Evolutionary conservation across 2,113 vertebrate genomes (phyloP), one percentile per base, ranked within the genome.

Genomic region (Malurus cyaneus): DNA sequence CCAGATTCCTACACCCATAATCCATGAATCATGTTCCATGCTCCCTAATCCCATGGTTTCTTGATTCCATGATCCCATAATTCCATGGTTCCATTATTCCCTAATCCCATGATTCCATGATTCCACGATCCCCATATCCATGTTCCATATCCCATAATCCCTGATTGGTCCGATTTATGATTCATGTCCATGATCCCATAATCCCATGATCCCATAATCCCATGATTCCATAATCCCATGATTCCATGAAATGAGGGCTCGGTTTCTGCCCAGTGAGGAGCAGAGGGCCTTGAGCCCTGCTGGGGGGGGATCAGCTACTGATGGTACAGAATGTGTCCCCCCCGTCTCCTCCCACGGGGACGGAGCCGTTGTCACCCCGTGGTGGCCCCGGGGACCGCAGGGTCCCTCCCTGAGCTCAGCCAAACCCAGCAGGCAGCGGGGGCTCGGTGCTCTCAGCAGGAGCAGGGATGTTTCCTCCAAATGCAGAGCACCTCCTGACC

Each of bases 201-300:
- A 39, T 39, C 39, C 39, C 39, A 39, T 39, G 39, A 39, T 39
- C 11, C 11, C 39, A 39, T 39, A 5, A 11, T 39, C 14, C 21
- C 49, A 15, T 2, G 11, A 49, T 14, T 20, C 49, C 0, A 0
- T 13, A 26, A 44, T 71, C 41, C 84, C 28, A 2, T 12, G 8
- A 36, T 18, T n/a, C 32, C 19, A 18, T 2, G 14, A 61, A 69
- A 36, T 2, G 0, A 0, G 0, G 13, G 24, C n/a, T 49, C 32
- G 11, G 14, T 16, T 28, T 16, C 19, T 32, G 29, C 4, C 13
- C 53, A 74, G 56, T 0, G 2, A 54, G 53, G 29, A 74, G 34
- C 11, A 80, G 32, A 70, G 23, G 12, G 6, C 11, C 36, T 59
- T 56, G 4, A 10, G 46, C 3, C 6, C 31, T 74, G 61, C 44